A percentile compares a stretch with the other conserved stretches of the same genome.
Conservation (phyloP, 2,797 vertebrate species). For the Acanthis flammea region DNA sequence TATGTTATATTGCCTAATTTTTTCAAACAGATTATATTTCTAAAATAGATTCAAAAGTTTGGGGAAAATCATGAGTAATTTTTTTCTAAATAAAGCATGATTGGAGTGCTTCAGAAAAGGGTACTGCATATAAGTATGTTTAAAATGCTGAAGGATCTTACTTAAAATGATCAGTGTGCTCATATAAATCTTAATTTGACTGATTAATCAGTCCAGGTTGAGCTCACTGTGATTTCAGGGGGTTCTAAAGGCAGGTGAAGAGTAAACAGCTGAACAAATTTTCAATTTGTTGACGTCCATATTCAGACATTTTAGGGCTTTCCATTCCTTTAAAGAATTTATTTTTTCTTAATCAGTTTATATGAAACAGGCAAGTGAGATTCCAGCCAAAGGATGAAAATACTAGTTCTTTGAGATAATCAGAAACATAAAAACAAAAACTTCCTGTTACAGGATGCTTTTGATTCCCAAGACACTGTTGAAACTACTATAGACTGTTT, state of each 20-base stretch:
- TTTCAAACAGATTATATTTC: neutral
- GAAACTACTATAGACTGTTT: neutral
- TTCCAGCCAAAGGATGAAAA: neutral
- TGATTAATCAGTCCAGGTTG: neutral
- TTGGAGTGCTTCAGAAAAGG: neutral
- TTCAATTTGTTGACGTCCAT: neutral
- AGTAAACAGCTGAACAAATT: neutral
- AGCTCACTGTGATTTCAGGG: neutral
- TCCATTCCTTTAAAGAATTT: neutral
- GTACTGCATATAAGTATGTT: neutral
- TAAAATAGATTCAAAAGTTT: neutral
- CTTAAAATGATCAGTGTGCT: neutral
- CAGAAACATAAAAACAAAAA: neutral
- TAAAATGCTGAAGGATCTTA: neutral
- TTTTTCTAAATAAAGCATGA: neutral
- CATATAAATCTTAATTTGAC: neutral
- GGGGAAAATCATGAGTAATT: neutral
- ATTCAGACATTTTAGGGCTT: neutral
- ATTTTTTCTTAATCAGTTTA: neutral
- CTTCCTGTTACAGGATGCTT: neutral
- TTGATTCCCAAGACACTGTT: neutral
- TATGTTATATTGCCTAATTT: neutral
- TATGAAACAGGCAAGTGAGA: neutral
- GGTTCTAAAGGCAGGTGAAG: neutral
- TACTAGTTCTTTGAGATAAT: neutral